These are phyloP conservation scores for Dynastes maya DNA, from an alignment of 2,888 invertebrate species.

Conservation along the genomic window DNA sequence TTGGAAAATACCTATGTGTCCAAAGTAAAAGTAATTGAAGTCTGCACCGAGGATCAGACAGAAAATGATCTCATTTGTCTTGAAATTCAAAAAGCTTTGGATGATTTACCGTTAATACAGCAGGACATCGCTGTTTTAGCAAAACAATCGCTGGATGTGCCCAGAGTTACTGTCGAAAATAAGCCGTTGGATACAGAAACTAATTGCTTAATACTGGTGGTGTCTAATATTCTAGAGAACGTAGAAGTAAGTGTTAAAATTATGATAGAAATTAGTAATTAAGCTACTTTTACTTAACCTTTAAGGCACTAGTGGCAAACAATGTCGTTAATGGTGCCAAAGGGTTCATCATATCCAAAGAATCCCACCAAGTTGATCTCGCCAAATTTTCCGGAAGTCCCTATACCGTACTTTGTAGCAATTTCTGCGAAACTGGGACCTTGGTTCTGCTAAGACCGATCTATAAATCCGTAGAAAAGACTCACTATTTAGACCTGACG, in stretches of 20 bases:
- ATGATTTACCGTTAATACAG: conserved; percentile 80
- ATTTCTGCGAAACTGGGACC: conserved; percentile 24
- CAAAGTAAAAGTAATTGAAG: conserved; percentile 77
- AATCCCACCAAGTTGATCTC: conserved; percentile 18
- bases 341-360: conserved; percentile 50
- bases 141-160: conserved; percentile 71
- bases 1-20: conserved; percentile 80
- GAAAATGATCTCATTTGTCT: conserved; percentile 70
- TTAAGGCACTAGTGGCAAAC: neutral
- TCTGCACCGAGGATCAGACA: conserved; percentile 35
- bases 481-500: neutral
- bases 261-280: too few relatives aligned
- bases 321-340: neutral
- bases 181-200: conserved; percentile 72
- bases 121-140: conserved; percentile 77
- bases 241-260: neutral
- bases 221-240: conserved; percentile 39
- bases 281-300: too few relatives aligned
- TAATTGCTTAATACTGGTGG: conserved; percentile 61
- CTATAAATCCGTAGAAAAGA: neutral
- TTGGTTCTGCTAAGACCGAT: conserved; percentile 38
- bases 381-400: conserved; percentile 14
- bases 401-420: neutral
- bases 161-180: conserved; percentile 75
- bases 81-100: conserved; percentile 75